Evolutionary conservation across 2,113 vertebrate species (phyloP).

Genomic region (Grammomys dolichurus): DNA sequence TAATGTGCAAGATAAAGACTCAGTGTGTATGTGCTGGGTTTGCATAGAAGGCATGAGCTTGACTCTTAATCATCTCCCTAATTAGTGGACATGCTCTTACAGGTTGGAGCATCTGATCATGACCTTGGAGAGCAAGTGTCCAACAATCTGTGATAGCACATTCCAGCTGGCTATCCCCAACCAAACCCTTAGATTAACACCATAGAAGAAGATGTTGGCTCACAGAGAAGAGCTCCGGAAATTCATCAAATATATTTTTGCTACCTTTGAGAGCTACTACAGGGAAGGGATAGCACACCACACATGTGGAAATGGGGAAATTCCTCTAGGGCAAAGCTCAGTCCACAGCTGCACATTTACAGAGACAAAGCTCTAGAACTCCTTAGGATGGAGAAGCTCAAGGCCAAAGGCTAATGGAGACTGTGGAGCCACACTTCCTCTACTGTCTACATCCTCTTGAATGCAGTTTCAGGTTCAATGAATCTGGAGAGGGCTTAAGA

Average conservation of each 20-base stretch:
- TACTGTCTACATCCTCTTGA: neutral
- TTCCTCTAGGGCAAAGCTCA: neutral
- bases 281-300: neutral
- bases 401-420: neutral
- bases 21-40: fast-evolving
- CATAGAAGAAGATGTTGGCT: neutral
- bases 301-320: neutral
- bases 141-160: neutral
- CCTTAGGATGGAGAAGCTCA: neutral
- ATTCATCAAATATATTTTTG: neutral
- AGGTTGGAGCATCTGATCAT: neutral
- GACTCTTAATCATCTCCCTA: neutral
- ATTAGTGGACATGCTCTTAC: neutral
- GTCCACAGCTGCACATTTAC: neutral
- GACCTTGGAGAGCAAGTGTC: neutral
- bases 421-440: fast-evolving
- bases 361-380: neutral
- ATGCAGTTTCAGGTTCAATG: neutral
- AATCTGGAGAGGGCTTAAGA: neutral
- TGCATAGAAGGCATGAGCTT: neutral
- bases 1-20: neutral
- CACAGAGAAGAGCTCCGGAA: neutral
- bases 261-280: neutral
- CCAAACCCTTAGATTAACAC: neutral
- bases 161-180: neutral